Base-by-base conservation (phyloP, 1,140 invertebrate species). In the Formica selysi region DNA sequence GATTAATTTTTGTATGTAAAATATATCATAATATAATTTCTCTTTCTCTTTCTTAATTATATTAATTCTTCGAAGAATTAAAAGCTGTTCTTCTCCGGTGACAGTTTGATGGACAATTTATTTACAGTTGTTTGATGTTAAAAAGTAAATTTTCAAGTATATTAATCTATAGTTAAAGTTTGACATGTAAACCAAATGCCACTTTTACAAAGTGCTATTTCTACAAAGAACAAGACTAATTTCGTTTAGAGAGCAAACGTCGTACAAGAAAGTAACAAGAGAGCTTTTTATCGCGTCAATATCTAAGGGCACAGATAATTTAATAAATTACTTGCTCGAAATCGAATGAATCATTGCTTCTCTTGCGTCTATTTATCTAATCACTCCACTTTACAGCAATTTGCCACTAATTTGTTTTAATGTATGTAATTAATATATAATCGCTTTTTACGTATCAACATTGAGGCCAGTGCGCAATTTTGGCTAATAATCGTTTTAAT, bases 291-390 rank as follows among this genome's bases (percentile, higher is more conserved):
- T 86, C 76, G 16, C 57, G 68, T 89, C 51, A 78, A 86, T 68
- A 84, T 86, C 71, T 87, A 89, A 86, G 61, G 29, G 41, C 76
- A 51, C 3, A 11, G 74, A 67, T 90, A 90, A 87, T 36, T 79
- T 79, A 89, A 90, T 89, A 87, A 89, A 87, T 26, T 65, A 68
- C 74, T 44, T 44, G 41, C 41, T 44, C 41, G 41, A 44, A 44
- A 78, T 84, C n/a, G 51, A 87, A 76, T 89, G 57, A 90, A 89
- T 89, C 85, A 89, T 70, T 74, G 44, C 74, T 1, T 41, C 6
- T 65, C 44, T 57, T 36, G 78, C 22, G 38, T 67, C 67, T 90
- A 89, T 73, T 89, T 89, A 90, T 90, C 80, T 90, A 90, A 90
- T 90, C 86, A 44, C 38, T 87, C 64, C 88, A 87, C 80, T 89